Base-by-base conservation (phyloP, 2,888 invertebrate genomes). In the Trachelus iudaicus region DNA sequence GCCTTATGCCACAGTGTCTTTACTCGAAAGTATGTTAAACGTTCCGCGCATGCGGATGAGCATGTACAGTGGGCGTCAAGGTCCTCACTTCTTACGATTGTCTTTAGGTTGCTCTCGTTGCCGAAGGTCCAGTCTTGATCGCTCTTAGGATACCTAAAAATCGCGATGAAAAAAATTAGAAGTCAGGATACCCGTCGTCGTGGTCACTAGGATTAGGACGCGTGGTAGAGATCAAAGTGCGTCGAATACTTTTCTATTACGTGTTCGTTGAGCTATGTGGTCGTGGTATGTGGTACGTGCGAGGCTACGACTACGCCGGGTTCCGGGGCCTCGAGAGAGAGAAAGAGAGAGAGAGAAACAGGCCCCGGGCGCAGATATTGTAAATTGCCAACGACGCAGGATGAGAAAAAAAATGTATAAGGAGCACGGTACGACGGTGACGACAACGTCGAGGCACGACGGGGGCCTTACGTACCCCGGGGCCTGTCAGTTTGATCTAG, bases 181-280 rank as follows among this genome's bases (percentile, higher is more conserved):
- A 56, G 56, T 6, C 6, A 15, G 56, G 56, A 23, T 23, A 23
- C 2, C 9, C 56, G 56, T 56, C 6, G 23, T 23, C 23, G 23
- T 23, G 56, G 56, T 56, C 56, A 23, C 56, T 23, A 56, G 56
- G 56, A 15, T 56, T 56, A 34, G 71, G 71, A 34, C 71, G 71
- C 71, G 12, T 31, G 12, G 13, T 33, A 31, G 13, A 31, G 34
- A 15, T 13, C 71, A 34, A 71, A 71, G 34, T 71, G 71, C 71
- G 71, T 71, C 71, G 71, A 71, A 71, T 31, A 71, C 71, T 71
- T 71, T 71, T 71, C 71, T 71, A 71, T 71, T 71, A 71, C 71
- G 71, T 71, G 71, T 33, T 71, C 71, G 12, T 71, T 71, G 33
- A 33, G 71, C 71, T 71, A 71, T 71, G 31, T 34, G 71, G 71